phyloP scores from a whole-genome alignment of 1,140 invertebrate genomes.

The Monochamus saltuarius region DNA sequence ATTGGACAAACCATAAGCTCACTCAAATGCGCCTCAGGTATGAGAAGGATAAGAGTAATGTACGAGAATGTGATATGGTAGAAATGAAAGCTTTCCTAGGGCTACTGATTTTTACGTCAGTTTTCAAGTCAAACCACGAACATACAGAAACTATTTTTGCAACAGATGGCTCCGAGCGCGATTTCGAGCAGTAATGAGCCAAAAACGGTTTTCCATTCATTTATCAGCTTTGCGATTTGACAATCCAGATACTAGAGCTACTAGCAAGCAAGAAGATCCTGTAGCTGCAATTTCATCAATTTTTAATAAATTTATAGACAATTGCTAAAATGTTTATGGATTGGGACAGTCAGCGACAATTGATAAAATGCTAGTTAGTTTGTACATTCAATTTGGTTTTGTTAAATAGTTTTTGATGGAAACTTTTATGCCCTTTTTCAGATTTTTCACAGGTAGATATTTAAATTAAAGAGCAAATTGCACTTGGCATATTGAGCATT shows the following conservation, averaged over 20 bases:
- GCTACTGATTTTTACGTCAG: conserved; percentile 7
- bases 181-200: conserved; percentile 17
- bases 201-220: neutral
- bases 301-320: conserved; percentile 20
- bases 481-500: no score
- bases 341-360: conserved; percentile 1
- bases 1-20: no score
- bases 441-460: no score
- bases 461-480: no score
- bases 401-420: no score
- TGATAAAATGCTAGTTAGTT: no score
- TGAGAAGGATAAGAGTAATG: neutral
- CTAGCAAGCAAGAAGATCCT: neutral
- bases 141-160: conserved; percentile 17
- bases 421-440: no score
- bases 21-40: no score
- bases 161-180: conserved; percentile 22
- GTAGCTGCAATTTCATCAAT: conserved; percentile 21
- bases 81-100: conserved; percentile 22
- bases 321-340: conserved; percentile 17
- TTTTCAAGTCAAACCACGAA: conserved; percentile 18
- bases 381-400: no score
- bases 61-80: neutral
- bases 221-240: no score
- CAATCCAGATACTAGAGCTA: no score